Evolutionary conservation across 1,140 invertebrate genomes (phyloP), one percentile per base, ranked within the genome.

Genomic region (Micrasema minimum): DNA sequence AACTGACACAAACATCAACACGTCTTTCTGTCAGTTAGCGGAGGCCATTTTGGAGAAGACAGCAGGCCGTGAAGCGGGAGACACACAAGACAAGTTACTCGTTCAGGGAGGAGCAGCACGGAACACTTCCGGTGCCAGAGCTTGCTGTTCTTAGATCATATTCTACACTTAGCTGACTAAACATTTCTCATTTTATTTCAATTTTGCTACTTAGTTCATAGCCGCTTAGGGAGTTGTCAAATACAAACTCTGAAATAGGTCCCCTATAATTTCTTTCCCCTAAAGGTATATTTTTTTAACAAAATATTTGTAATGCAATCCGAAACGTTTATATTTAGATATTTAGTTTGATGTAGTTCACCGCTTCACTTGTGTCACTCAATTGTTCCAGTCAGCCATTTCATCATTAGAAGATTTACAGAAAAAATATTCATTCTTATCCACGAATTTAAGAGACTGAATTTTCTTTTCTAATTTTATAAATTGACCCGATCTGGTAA

Each of bases 21-120:
- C 94, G 74, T 94, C 95, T 45, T 97, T 97, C 85, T 94, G 94
- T 76, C 96, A 94, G 75, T 87, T 98, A 78, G 96, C 96, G 23
- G 90, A 84, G 78, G 83, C 83, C 64, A 85, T 85, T 77, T 78
- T 85, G 51, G 83, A 85, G 79, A 85, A 84, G 79, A 80, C 81
- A 46, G 78, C 82, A 51, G 82, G 82, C 12, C 82, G 83, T 76
- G 83, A 83, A 76, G 82, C 80, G 2, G 71, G 71, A 9, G 74
- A 72, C 77, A 77, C 73, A 77, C 82, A 76, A 79, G 83, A 75
- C 64, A 69, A 68, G 55, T 51, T 76, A 35, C 59, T 72, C 41
- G 83, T 85, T 16, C 82, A 84, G 79, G 82, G 82, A 75, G 78
- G 83, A 0, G 81, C 81, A 77, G 65, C 81, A 79, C 78, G 82